Conservation (phyloP, 2,113 vertebrate species). For the Aix galericulata region DNA sequence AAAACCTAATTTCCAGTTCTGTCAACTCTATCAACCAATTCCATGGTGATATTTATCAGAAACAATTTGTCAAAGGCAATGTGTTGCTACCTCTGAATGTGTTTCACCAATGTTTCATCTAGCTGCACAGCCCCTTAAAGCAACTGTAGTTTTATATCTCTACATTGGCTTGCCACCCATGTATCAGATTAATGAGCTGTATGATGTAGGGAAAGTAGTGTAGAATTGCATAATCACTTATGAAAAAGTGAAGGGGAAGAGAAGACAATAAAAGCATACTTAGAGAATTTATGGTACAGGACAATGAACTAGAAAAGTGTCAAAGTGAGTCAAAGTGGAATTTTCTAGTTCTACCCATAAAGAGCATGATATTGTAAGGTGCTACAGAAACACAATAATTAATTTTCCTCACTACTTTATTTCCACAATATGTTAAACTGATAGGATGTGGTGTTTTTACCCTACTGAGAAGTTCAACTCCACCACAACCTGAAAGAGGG, state of each 20-base stretch:
- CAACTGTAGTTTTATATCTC: not conserved
- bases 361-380: not conserved
- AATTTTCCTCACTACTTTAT: not conserved
- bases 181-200: not conserved
- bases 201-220: not conserved
- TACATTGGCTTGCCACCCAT: not conserved
- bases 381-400: not conserved
- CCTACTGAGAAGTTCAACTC: no score
- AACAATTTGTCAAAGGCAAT: not conserved
- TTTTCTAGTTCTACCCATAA: not conserved
- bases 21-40: not conserved
- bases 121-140: not conserved
- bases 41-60: not conserved
- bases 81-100: not conserved
- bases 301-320: not conserved
- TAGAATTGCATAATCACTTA: not conserved
- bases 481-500: no score
- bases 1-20: not conserved
- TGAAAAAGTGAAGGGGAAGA: not conserved
- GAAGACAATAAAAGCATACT: not conserved
- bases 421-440: not conserved
- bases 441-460: not conserved
- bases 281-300: not conserved
- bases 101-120: not conserved
- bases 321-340: not conserved